Base-by-base conservation (phyloP, 2,888 invertebrate species). In the Pegoplata infirma region DNA sequence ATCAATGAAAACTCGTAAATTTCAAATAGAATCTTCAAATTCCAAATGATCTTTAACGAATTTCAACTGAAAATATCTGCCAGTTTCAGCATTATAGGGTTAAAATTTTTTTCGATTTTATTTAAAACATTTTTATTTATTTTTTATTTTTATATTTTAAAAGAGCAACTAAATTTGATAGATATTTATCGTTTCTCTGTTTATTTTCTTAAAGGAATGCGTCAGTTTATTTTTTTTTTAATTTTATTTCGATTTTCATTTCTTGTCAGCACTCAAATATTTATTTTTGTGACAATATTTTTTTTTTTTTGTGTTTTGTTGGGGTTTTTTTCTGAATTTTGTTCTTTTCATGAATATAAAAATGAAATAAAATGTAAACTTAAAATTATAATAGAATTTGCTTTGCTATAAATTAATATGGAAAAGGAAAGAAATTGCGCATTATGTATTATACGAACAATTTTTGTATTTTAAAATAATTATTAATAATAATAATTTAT, bases 241-340 rank as follows among this genome's bases (percentile, higher is more conserved):
- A 36, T 58, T 55, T 36, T 36, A 21, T 23, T 7, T 19, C 32
- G 47, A n/a, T n/a, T n/a, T 55, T 14, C 36, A 36, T 55, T 59
- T 51, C 55, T 40, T 61, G 47, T 72, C 59, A 72, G 55, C 66
- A 63, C 55, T 58, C 69, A 12, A 44, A 67, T 58, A 56, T 68
- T 68, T 56, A 64, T 40, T 69, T 55, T 58, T 21, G 69, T 59
- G 76, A 76, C 69, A 76, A 40, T 56, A 59, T 49, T 10, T 47
- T 12, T 72, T 32, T 28, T 1, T 12, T 44, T 36, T 8, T 5
- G 17, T 36, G 5, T 51, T 4, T 64, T 46, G n/a, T n/a, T n/a
- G n/a, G n/a, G n/a, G n/a, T n/a, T n/a, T n/a, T n/a, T n/a, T n/a
- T n/a, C n/a, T n/a, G n/a, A n/a, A n/a, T n/a, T n/a, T n/a, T n/a